phyloP scores from a whole-genome alignment of 2,797 vertebrate genomes.

The Alauda arvensis region DNA sequence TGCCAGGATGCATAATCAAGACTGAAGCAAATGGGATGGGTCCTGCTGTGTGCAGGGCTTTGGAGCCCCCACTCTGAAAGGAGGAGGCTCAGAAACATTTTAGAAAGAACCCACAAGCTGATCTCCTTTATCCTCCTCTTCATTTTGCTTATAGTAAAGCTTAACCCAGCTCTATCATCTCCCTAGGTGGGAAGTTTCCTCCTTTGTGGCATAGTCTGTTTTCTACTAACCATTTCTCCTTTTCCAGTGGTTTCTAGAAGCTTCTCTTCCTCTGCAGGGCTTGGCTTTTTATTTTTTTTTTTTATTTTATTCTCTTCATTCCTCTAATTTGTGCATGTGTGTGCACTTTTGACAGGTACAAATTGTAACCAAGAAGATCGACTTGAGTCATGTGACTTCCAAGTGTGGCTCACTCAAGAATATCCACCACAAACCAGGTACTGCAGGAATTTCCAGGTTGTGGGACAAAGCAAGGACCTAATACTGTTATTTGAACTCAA shows the following conservation, averaged over 20 bases:
- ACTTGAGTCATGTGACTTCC: constrained; percentile 89
- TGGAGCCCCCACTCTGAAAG: not conserved
- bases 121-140: constrained; percentile 29
- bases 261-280: constrained; percentile 1
- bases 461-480: not conserved
- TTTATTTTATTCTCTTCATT: not conserved
- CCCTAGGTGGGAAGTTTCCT: constrained; percentile 19
- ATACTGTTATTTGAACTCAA: not conserved
- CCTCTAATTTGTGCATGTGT: not conserved
- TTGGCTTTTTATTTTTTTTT: not conserved
- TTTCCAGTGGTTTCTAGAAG: constrained; percentile 55
- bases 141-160: constrained; percentile 36
- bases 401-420: constrained; percentile 94
- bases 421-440: constrained; percentile 91
- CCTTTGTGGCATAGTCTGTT: constrained; percentile 33
- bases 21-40: not conserved
- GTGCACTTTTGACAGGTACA: constrained; percentile 77
- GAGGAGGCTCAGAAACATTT: not conserved
- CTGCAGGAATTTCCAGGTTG: not conserved
- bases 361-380: constrained; percentile 92
- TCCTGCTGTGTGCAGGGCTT: constrained; percentile 1
- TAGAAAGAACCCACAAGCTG: constrained; percentile 8
- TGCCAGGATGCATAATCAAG: not conserved
- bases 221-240: constrained; percentile 60
- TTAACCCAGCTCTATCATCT: constrained; percentile 34